phyloP scores from a whole-genome alignment of 2,888 invertebrate species.

The Branchipolynoe longqiensis region DNA sequence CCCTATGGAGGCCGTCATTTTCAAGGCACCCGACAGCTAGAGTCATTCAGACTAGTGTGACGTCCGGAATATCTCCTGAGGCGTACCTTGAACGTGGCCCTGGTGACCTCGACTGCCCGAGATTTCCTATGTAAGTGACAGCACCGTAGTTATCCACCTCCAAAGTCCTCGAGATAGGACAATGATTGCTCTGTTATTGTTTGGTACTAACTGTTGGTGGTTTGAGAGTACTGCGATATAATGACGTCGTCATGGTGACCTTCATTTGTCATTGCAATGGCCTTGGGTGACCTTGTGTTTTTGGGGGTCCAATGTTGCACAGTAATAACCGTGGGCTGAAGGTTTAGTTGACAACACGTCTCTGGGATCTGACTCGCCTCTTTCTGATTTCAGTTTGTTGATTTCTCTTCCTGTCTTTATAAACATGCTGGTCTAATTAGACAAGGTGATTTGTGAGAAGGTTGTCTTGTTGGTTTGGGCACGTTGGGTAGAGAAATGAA shows the following conservation, averaged over 20 bases:
- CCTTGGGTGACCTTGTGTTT: neutral
- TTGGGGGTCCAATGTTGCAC: neutral
- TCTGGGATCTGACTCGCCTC: constrained; percentile 24
- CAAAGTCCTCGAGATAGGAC: no score
- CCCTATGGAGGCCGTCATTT: no score
- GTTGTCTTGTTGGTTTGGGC: no score
- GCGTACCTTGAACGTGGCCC: no score
- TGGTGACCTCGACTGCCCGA: no score
- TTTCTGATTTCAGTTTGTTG: neutral
- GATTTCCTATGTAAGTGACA: no score
- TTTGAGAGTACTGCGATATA: constrained; percentile 31
- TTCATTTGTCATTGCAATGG: neutral
- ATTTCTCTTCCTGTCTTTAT: neutral
- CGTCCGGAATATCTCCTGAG: no score
- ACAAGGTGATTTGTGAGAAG: constrained; percentile 37
- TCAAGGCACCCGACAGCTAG: no score
- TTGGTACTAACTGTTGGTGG: constrained; percentile 37
- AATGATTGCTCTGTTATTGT: constrained; percentile 42
- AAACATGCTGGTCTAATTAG: neutral
- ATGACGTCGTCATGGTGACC: constrained; percentile 16
- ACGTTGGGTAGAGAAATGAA: neutral
- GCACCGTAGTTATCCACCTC: no score
- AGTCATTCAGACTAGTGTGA: no score
- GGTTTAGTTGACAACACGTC: constrained; percentile 1
- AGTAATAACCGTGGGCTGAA: no score